Percentiles rank a stretch among this genome's conserved stretches.
These are phyloP conservation scores for Tragelaphus buxtoni DNA, from an alignment of 2,113 vertebrate genomes.

Conservation along the genomic window DNA sequence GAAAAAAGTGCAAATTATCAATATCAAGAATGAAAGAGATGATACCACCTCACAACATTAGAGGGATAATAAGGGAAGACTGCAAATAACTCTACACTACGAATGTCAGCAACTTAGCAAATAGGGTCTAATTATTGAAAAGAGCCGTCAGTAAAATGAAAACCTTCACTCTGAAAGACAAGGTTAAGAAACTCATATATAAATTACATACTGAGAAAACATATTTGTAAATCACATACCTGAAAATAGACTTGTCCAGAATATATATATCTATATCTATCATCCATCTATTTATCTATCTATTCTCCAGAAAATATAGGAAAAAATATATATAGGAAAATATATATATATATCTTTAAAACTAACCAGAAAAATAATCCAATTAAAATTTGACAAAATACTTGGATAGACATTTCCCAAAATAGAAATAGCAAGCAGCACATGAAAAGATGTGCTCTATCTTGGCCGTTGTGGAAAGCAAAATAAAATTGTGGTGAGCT, in stretches of 20 bases:
- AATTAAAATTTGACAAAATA: background rate
- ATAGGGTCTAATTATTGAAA: rapidly evolving
- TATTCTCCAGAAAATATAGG: background rate
- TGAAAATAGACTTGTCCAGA: background rate
- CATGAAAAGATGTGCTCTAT: background rate
- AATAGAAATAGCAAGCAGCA: background rate
- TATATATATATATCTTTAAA: background rate
- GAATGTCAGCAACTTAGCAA: rapidly evolving
- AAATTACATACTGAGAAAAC: background rate
- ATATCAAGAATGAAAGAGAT: background rate
- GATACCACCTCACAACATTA: background rate
- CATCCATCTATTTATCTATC: background rate
- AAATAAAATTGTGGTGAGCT: rapidly evolving
- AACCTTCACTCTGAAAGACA: background rate
- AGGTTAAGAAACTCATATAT: background rate
- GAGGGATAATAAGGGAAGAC: rapidly evolving
- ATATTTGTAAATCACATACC: background rate
- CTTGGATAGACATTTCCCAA: background rate
- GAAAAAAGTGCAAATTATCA: background rate
- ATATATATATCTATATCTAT: rapidly evolving
- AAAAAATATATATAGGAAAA: background rate
- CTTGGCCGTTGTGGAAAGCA: background rate
- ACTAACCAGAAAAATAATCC: background rate
- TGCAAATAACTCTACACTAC: rapidly evolving
- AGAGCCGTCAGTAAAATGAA: background rate